Evolutionary conservation across 2,113 vertebrate genomes (phyloP).

Genomic region (Tragelaphus scriptus): DNA sequence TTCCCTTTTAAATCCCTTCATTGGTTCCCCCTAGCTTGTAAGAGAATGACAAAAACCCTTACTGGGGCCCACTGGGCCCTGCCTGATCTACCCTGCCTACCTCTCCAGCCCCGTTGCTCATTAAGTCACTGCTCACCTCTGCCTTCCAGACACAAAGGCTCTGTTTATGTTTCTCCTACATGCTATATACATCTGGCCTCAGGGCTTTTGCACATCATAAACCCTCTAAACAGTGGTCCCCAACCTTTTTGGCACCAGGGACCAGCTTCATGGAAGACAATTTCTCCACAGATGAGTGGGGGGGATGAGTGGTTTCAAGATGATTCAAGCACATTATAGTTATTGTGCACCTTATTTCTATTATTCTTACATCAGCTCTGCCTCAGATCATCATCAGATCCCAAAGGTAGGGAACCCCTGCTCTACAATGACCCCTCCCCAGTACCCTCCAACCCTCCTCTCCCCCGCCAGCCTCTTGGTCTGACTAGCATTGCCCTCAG

Average conservation of each 20-base stretch:
- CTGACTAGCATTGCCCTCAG: background rate
- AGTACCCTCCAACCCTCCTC: rapidly evolving
- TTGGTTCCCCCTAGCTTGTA: background rate
- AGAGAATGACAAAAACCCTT: background rate
- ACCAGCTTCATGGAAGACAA: background rate
- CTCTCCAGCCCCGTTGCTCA: background rate
- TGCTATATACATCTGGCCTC: background rate
- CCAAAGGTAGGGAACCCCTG: background rate
- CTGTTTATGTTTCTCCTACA: background rate
- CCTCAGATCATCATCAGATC: background rate
- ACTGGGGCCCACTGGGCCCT: background rate
- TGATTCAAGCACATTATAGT: background rate
- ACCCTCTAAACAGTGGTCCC: background rate
- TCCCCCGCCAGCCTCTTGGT: background rate
- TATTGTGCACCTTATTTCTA: background rate
- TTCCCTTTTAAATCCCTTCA: background rate
- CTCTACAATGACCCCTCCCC: background rate
- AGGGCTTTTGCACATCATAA: background rate
- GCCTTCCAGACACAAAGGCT: background rate
- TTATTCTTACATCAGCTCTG: background rate
- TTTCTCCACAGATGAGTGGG: background rate
- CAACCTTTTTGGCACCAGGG: background rate
- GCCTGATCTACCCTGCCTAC: background rate
- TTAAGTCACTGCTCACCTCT: background rate
- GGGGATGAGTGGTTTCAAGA: background rate